Conservation (phyloP, 2,888 invertebrate genomes). For the Listrodromus nycthemerus region DNA sequence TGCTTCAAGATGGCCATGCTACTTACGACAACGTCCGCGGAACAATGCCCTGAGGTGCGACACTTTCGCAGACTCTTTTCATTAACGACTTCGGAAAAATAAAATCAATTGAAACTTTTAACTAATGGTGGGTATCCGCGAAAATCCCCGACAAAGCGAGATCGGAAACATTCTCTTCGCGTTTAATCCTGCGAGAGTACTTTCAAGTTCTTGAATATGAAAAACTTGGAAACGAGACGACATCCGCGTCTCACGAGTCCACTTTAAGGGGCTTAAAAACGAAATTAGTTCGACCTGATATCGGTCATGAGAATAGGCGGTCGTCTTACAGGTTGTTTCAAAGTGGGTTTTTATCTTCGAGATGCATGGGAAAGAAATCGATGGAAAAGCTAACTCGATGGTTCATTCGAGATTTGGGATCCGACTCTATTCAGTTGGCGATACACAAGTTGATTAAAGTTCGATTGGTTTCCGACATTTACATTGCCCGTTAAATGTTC, state of each 20-base stretch:
- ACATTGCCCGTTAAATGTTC: too few relatives aligned
- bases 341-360: background rate
- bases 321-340: background rate
- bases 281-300: background rate
- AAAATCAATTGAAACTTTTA: background rate
- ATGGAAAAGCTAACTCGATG: background rate
- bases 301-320: background rate
- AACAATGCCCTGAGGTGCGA: background rate
- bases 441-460: background rate
- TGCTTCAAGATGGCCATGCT: constrained; percentile 63
- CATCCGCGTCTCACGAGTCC: background rate
- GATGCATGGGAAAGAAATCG: background rate
- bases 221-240: too few relatives aligned
- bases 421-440: background rate
- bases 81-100: background rate
- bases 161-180: background rate
- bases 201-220: background rate
- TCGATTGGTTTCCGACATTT: background rate
- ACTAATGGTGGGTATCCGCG: background rate
- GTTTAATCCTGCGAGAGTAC: background rate
- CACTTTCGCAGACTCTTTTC: background rate
- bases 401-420: background rate
- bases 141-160: background rate
- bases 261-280: background rate
- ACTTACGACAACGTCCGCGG: constrained; percentile 10